A percentile compares a stretch with the other conserved stretches of the same genome.
These are phyloP conservation scores for Aepyceros melampus DNA, from an alignment of 2,113 vertebrate genomes.

Conservation along the genomic window DNA sequence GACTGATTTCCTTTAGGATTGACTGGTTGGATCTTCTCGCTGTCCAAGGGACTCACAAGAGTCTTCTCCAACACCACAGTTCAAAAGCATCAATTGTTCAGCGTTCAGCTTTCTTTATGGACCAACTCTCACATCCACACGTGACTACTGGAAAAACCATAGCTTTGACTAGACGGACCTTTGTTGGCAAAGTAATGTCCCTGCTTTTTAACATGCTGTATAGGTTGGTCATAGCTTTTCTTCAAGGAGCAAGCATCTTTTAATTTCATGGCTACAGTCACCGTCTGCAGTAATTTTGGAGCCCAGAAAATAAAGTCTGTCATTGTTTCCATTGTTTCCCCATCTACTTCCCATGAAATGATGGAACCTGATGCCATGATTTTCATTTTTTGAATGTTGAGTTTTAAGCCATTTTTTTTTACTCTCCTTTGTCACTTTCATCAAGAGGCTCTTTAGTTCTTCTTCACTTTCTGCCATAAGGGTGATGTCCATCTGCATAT, in stretches of 20 bases:
- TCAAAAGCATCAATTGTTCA: not conserved
- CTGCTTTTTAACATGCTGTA: not conserved
- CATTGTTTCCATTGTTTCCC: not conserved
- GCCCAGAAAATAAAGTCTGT: not conserved
- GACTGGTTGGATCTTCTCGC: not conserved
- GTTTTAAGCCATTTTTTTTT: not conserved
- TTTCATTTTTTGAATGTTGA: not conserved
- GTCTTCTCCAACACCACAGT: not conserved
- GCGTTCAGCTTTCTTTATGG: not conserved
- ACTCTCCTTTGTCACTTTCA: not conserved
- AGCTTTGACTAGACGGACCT: not conserved
- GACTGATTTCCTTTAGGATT: not conserved
- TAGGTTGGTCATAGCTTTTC: not conserved
- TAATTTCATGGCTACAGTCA: not conserved
- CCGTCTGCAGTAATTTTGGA: not conserved
- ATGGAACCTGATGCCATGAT: not conserved
- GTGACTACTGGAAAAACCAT: not conserved
- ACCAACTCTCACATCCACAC: not conserved
- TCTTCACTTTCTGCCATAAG: not conserved
- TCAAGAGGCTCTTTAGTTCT: not conserved
- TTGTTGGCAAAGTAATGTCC: not conserved
- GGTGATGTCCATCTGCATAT: not conserved
- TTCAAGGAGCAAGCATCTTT: not conserved
- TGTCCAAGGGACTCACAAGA: not conserved
- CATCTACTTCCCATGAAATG: not conserved